Conservation (phyloP, 53 echinoderm and acorn worm genomes). For the Patiria pectinifera region DNA sequence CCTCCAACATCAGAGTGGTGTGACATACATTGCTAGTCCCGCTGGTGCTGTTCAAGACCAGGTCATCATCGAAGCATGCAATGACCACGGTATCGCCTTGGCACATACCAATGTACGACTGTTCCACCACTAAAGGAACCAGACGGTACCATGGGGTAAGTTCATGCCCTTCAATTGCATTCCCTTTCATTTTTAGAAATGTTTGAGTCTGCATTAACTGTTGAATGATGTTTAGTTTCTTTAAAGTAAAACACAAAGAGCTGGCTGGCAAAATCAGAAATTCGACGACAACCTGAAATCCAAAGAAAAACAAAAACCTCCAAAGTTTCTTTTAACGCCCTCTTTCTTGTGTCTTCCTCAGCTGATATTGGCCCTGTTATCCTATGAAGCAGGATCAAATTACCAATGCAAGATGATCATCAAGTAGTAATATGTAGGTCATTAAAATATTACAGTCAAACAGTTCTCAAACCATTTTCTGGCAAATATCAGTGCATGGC, state of each 20-base stretch:
- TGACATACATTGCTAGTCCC: conserved; percentile 91
- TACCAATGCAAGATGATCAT: not conserved
- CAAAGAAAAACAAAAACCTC: too few species aligned
- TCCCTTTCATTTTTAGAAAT: too few species aligned
- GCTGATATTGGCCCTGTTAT: not conserved
- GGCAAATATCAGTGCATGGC: not conserved
- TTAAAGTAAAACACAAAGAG: too few species aligned
- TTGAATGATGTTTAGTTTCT: too few species aligned
- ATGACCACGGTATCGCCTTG: conserved; percentile 82
- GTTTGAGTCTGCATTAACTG: too few species aligned
- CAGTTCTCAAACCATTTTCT: not conserved
- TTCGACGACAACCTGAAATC: too few species aligned
- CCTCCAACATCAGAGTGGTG: conserved; percentile 79
- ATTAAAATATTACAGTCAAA: not conserved
- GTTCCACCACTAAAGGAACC: conserved; percentile 80
- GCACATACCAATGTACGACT: conserved; percentile 85
- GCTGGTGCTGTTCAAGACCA: conserved; percentile 81
- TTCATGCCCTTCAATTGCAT: not conserved
- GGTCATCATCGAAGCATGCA: conserved; percentile 84
- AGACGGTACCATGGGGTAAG: not conserved
- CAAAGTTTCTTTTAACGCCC: not conserved
- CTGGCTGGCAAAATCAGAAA: too few species aligned
- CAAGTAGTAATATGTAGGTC: not conserved
- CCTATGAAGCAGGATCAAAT: not conserved
- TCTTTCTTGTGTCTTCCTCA: not conserved